phyloP scores from a whole-genome alignment of 2,113 vertebrate species.

The Rutilus rutilus region DNA sequence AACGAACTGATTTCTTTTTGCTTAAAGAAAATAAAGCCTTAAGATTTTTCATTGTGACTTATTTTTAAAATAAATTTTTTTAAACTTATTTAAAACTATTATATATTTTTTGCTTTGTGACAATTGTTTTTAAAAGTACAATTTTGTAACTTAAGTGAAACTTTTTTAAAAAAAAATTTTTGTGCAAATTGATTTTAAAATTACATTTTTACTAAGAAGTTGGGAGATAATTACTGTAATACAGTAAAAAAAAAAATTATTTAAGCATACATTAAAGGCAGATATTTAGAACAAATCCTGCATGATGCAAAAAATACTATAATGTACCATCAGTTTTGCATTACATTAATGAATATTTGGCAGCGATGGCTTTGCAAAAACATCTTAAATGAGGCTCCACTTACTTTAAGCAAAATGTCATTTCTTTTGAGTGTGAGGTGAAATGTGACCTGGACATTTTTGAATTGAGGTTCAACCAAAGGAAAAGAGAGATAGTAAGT shows the following conservation, averaged over 20 bases:
- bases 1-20: not conserved
- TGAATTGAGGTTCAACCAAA: not conserved
- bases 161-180: too few relatives aligned
- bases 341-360: not conserved
- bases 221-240: not conserved
- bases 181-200: too few relatives aligned
- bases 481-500: not conserved
- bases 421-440: not conserved
- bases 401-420: not conserved
- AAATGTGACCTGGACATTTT: slow-evolving; percentile 15
- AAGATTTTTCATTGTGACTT: not conserved
- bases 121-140: too few relatives aligned
- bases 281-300: not conserved
- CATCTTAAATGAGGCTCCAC: not conserved
- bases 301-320: too few relatives aligned
- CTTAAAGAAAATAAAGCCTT: not conserved
- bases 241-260: not conserved
- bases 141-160: not conserved
- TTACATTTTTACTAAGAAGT: not conserved
- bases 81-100: too few relatives aligned
- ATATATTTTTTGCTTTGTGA: too few relatives aligned
- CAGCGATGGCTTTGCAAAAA: not conserved
- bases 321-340: not conserved
- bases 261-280: not conserved
- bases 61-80: too few relatives aligned